These are phyloP conservation scores for Phaedon cochleariae DNA, from an alignment of 2,888 invertebrate genomes.

Conservation along the genomic window DNA sequence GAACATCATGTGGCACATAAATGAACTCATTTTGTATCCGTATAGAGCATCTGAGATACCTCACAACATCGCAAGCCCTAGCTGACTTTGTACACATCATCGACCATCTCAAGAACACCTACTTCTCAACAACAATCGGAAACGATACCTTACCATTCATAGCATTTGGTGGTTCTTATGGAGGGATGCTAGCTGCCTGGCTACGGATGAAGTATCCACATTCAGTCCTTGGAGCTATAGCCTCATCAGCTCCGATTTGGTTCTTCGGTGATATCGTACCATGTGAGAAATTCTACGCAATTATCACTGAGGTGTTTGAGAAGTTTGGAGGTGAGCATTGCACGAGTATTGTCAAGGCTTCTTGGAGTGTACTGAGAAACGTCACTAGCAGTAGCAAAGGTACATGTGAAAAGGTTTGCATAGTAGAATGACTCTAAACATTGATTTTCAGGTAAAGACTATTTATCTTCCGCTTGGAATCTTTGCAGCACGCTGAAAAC, in stretches of 20 bases:
- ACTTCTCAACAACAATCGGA: conserved; percentile 44
- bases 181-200: conserved; percentile 98
- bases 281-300: conserved; percentile 79
- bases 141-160: conserved; percentile 77
- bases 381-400: conserved; percentile 36
- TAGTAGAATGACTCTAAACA: background rate
- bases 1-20: too few relatives aligned
- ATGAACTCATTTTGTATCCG: too few relatives aligned
- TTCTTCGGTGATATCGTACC: conserved; percentile 83
- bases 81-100: conserved; percentile 91
- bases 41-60: conserved; percentile 75
- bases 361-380: conserved; percentile 82
- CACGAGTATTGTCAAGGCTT: conserved; percentile 73
- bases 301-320: conserved; percentile 80
- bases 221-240: conserved; percentile 85
- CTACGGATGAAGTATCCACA: conserved; percentile 96
- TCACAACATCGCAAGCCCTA: conserved; percentile 90
- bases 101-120: conserved; percentile 64
- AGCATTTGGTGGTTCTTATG: conserved; percentile 89
- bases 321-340: conserved; percentile 66
- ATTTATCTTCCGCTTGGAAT: conserved; percentile 77
- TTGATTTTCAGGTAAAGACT: conserved; percentile 61
- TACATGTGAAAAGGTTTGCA: background rate
- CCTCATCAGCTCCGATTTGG: conserved; percentile 91
- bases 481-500: conserved; percentile 77